A percentile compares a stretch with the other conserved stretches of the same genome.
Evolutionary conservation across 2,888 invertebrate genomes (phyloP).

Genomic region (Lasioglossum malachurum): DNA sequence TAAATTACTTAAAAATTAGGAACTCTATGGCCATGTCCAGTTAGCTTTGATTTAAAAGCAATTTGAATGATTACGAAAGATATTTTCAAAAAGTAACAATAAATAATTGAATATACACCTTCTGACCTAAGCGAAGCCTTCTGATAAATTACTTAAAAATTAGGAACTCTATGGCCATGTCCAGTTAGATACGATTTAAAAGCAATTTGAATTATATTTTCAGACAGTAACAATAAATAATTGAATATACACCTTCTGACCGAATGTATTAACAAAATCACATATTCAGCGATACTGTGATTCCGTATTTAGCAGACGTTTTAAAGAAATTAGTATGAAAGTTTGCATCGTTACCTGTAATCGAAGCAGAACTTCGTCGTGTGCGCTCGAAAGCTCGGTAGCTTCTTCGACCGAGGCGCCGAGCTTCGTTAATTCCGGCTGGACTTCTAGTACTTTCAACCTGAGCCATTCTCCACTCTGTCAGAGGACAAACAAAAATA

Average conservation of each 20-base stretch:
- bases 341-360: constrained; percentile 88
- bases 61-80: neutral
- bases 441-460: constrained; percentile 94
- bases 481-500: constrained; percentile 68
- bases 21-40: neutral
- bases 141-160: neutral
- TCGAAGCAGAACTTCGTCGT: constrained; percentile 93
- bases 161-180: neutral
- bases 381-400: constrained; percentile 90
- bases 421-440: constrained; percentile 92
- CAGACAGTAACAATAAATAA: neutral
- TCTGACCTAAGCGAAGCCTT: neutral
- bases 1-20: neutral
- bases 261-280: neutral
- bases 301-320: no score
- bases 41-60: neutral
- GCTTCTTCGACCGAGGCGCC: constrained; percentile 92
- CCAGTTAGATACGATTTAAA: neutral
- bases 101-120: neutral
- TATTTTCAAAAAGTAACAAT: neutral
- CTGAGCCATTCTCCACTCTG: constrained; percentile 94
- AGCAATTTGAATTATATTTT: neutral
- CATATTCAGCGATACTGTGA: neutral
- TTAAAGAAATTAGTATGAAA: neutral
- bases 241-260: neutral